Percentiles rank a stretch among this genome's conserved stretches.
Conservation (phyloP, 1,140 invertebrate genomes). For the Scaptomyza hsui region DNA sequence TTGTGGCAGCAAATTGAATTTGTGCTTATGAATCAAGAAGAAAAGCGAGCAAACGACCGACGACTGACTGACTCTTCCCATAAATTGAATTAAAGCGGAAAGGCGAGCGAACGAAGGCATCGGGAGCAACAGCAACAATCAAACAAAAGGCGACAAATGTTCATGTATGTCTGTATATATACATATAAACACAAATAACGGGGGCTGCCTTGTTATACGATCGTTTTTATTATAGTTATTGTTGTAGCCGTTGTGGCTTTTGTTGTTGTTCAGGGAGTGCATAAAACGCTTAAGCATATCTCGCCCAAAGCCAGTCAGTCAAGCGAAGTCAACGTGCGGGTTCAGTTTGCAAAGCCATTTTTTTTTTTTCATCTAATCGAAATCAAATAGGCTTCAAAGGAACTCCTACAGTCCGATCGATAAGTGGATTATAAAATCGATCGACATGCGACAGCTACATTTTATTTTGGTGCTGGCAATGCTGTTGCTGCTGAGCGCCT, state of each 20-base stretch:
- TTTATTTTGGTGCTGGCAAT: conserved; percentile 30
- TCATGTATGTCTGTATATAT: too few species aligned
- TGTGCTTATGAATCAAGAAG: conserved; percentile 45
- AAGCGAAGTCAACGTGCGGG: conserved; percentile 35
- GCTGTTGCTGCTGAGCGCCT: conserved; percentile 28
- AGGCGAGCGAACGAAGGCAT: conserved; percentile 9
- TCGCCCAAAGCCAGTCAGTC: conserved; percentile 45
- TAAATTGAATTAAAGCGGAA: conserved; percentile 52
- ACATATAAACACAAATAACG: conserved; percentile 13
- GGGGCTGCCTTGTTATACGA: conserved; percentile 22
- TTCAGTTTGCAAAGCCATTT: conserved; percentile 49
- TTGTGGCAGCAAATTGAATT: conserved; percentile 63
- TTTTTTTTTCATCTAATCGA: neutral
- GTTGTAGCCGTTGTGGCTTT: neutral
- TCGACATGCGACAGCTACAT: conserved; percentile 36
- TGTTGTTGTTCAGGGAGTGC: conserved; percentile 7
- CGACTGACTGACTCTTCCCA: conserved; percentile 38
- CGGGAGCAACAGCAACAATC: conserved; percentile 18
- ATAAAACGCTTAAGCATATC: conserved; percentile 34
- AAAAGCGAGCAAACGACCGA: conserved; percentile 54
- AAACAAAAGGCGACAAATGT: conserved; percentile 32
- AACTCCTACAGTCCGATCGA: neutral
- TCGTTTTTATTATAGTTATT: neutral
- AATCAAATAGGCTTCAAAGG: conserved; percentile 11
- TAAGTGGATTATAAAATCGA: too few species aligned